phyloP scores from a whole-genome alignment of 1,140 invertebrate species.

The Artemia franciscana region DNA sequence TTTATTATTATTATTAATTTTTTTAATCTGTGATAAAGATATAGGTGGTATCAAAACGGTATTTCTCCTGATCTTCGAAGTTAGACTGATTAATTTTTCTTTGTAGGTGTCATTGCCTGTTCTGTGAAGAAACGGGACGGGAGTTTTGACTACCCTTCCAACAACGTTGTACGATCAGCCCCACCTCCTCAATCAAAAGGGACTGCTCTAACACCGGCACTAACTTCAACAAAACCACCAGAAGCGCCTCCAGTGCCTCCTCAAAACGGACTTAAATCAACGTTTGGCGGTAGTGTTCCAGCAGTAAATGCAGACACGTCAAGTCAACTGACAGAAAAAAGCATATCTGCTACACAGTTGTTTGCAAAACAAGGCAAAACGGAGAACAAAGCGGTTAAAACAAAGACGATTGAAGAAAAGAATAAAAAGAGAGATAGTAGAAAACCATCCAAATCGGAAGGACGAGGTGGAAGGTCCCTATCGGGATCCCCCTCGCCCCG shows the following conservation, averaged over 20 bases:
- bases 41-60: no score
- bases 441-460: not conserved
- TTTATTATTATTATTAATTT: no score
- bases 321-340: not conserved
- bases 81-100: no score
- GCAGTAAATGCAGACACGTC: not conserved
- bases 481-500: not conserved
- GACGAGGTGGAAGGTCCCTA: not conserved
- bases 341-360: not conserved
- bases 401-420: not conserved
- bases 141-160: not conserved
- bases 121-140: not conserved
- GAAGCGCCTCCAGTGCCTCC: not conserved
- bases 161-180: not conserved
- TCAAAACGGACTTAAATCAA: not conserved
- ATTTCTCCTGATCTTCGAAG: no score
- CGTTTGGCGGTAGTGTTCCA: not conserved
- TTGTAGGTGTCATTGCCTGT: not conserved
- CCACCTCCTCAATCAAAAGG: not conserved
- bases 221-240: not conserved
- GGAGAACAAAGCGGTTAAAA: not conserved
- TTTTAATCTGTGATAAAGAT: no score
- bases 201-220: not conserved
- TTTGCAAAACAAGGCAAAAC: not conserved
- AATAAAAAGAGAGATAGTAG: not conserved